Percentiles rank a stretch among this genome's conserved stretches.
Conservation (phyloP, 2,797 vertebrate species). For the Chanos chanos region DNA sequence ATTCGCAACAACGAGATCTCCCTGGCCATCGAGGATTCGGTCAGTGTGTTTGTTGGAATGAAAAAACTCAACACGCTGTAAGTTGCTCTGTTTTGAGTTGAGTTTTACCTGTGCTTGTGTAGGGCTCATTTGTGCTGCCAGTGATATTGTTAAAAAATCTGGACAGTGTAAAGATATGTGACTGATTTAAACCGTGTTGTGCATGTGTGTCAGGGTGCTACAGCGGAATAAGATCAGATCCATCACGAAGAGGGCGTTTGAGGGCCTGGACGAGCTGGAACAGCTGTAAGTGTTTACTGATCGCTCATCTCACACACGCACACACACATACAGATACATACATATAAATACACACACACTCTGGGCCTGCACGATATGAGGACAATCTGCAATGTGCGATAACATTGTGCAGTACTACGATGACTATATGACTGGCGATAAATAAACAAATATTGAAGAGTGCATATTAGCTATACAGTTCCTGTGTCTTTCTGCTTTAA, state of each 20-base stretch:
- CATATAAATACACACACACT: no score
- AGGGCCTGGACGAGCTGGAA: constrained; percentile 88
- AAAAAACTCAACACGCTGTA: constrained; percentile 88
- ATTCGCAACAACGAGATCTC: constrained; percentile 94
- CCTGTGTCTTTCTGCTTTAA: no score
- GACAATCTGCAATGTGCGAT: no score
- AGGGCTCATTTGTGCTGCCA: not conserved
- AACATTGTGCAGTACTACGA: no score
- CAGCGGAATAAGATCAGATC: constrained; percentile 94
- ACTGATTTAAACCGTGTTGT: constrained; percentile 42
- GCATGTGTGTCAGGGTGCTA: constrained; percentile 70
- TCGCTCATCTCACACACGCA: not conserved
- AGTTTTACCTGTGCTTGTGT: not conserved
- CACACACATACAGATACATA: no score
- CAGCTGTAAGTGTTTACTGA: constrained; percentile 82
- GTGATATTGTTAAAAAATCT: not conserved
- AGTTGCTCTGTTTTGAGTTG: constrained; percentile 47
- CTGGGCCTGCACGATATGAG: no score
- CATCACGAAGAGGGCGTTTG: constrained; percentile 94
- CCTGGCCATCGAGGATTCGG: constrained; percentile 95
- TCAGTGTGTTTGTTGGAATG: constrained; percentile 88
- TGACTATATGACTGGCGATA: no score
- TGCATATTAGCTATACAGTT: no score
- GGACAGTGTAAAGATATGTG: not conserved
- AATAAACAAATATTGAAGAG: no score